These are phyloP conservation scores for Forbesichthys papilliferus DNA, from an alignment of 2,113 vertebrate species.

Conservation along the genomic window DNA sequence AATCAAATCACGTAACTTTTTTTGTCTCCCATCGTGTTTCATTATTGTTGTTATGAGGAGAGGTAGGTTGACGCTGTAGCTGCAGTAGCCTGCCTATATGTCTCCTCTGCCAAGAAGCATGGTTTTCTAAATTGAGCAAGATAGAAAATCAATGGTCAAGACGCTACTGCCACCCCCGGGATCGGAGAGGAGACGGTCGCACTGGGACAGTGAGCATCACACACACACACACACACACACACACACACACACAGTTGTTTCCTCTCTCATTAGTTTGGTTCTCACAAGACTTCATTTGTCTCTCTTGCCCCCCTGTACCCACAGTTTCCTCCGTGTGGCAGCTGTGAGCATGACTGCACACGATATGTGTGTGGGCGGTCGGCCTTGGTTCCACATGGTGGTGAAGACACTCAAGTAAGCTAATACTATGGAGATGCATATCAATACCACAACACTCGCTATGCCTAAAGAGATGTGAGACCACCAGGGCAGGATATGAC, in stretches of 20 bases:
- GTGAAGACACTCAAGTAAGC: conserved; percentile 4
- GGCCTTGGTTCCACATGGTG: neutral
- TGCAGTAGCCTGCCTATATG: neutral
- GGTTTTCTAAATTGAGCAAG: conserved; percentile 48
- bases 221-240: neutral
- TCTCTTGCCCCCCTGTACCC: neutral
- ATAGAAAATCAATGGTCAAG: conserved; percentile 69
- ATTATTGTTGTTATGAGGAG: conserved; percentile 32
- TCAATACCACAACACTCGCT: no score
- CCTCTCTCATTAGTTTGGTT: conserved; percentile 25
- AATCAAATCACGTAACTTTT: conserved; percentile 20
- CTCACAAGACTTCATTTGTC: conserved; percentile 8
- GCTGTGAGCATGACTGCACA: conserved; percentile 34
- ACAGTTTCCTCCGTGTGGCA: conserved; percentile 20
- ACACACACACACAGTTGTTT: conserved; percentile 8
- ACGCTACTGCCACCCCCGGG: conserved; percentile 39
- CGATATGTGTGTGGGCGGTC: conserved; percentile 10
- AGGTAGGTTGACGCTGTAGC: conserved; percentile 25
- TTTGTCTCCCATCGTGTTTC: conserved; percentile 23
- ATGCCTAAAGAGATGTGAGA: no score
- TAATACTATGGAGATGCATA: no score
- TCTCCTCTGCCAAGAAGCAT: conserved; percentile 44
- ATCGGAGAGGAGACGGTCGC: neutral
- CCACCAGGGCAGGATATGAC: no score
- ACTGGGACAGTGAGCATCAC: neutral